Conservation (phyloP, 2,113 vertebrate species). For the Mandrillus leucophaeus region DNA sequence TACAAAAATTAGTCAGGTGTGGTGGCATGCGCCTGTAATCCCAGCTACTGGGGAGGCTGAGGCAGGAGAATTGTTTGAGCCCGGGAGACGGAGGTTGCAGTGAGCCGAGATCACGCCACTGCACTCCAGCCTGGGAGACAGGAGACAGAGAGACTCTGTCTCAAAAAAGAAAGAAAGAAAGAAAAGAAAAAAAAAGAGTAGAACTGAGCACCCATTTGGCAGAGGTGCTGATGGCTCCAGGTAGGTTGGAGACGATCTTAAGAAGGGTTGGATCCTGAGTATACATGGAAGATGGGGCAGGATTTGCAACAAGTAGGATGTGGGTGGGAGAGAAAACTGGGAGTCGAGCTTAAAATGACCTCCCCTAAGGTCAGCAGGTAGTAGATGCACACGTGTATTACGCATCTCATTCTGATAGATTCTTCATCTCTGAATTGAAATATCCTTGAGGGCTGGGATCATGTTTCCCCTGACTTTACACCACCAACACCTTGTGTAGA, state of each 20-base stretch:
- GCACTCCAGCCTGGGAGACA: no score
- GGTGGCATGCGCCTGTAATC: no score
- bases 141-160: no score
- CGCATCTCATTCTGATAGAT: no score
- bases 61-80: no score
- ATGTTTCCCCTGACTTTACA: background rate
- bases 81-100: no score
- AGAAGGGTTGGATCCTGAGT: background rate
- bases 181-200: no score
- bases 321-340: background rate
- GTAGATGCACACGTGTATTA: fast-evolving
- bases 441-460: background rate
- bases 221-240: fast-evolving
- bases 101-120: fast-evolving
- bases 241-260: background rate
- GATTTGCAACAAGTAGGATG: background rate
- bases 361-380: fast-evolving
- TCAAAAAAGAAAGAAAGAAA: no score
- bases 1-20: no score
- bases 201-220: background rate
- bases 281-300: background rate
- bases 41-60: no score
- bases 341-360: fast-evolving
- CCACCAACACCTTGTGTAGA: fast-evolving
- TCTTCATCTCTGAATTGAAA: background rate